phyloP scores from a whole-genome alignment of 2,888 invertebrate genomes.

The Pyrochroa serraticornis region DNA sequence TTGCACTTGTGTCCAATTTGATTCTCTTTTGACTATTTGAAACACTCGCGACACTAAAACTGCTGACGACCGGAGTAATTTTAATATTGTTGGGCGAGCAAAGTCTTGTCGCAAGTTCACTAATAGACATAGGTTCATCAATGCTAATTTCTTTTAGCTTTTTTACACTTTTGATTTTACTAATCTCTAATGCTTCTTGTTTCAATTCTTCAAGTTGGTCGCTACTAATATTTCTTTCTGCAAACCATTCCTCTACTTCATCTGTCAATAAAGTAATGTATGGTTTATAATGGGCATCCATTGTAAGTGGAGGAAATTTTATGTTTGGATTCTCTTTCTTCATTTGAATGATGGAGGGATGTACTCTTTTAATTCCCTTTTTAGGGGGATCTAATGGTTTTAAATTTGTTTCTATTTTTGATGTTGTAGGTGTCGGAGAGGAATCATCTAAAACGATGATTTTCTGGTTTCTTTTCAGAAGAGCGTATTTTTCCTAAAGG shows the following conservation, averaged over 20 bases:
- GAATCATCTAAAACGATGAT: too few species aligned
- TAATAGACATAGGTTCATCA: background rate
- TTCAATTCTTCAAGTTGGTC: slow-evolving; percentile 1
- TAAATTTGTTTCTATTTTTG: too few species aligned
- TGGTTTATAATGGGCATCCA: slow-evolving; percentile 31
- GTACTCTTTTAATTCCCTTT: slow-evolving; percentile 20
- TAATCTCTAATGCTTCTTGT: background rate
- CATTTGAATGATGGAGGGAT: slow-evolving; percentile 33
- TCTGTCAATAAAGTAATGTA: slow-evolving; percentile 35
- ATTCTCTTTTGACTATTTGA: too few species aligned
- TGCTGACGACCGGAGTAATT: too few species aligned
- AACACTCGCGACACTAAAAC: too few species aligned
- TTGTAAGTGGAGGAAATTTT: slow-evolving; percentile 31
- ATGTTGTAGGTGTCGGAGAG: too few species aligned
- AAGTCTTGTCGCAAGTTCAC: background rate
- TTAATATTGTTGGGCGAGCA: too few species aligned
- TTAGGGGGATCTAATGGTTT: background rate
- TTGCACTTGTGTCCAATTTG: too few species aligned
- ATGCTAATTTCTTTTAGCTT: background rate
- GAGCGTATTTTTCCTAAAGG: slow-evolving; percentile 25
- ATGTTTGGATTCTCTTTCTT: slow-evolving; percentile 31
- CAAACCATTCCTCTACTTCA: slow-evolving; percentile 37
- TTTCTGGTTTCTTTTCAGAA: background rate
- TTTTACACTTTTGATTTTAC: background rate
- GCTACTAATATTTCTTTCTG: slow-evolving; percentile 8